Base-by-base conservation (phyloP, 2,888 invertebrate genomes). In the Hirtodrosophila histrioides region DNA sequence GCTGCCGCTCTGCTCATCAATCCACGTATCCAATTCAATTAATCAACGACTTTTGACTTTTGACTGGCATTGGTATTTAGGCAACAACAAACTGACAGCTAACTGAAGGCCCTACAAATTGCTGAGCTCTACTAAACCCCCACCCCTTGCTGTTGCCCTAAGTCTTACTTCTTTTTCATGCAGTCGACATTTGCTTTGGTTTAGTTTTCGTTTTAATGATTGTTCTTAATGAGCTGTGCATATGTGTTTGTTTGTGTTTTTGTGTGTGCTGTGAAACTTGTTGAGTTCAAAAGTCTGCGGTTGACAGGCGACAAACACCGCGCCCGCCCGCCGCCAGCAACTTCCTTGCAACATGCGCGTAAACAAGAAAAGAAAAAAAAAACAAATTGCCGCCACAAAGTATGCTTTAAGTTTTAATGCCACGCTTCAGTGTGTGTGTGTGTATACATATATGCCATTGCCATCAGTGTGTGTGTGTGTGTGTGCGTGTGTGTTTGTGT, bases 11-110 rank as follows among this genome's bases (percentile, higher is more conserved):
- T 17, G 17, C 17, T 17, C 17, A 17, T 17, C 17, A n/a, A n/a
- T 71, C 50, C 68, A 29, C 68, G 68, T 67, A 80, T 68, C 60
- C 75, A 71, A 84, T 69, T 78, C 79, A 78, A 84, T 82, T 84
- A 76, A 84, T 84, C 85, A 84, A 63, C 56, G 62, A 64, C 75
- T 68, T 78, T 65, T 66, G 68, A 64, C 61, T 67, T 50, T 49
- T 10, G 23, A 33, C 35, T 31, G 31, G 9, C 9, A 27, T 27
- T 27, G 27, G 27, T 49, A 11, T 49, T 49, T 37, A 37, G 41
- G 8, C 31, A 31, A 31, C 45, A 31, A 36, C 49, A 41, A 60
- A 64, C 44, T 69, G 69, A 56, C 58, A 64, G 69, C 53, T 12
- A 63, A 63, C 63, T 63, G 63, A 55, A 40, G 51, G 46, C 69